Percentiles rank a stretch among this genome's conserved stretches.
phyloP scores from a whole-genome alignment of 1,140 invertebrate species.

The Anagrus nilaparvatae region DNA sequence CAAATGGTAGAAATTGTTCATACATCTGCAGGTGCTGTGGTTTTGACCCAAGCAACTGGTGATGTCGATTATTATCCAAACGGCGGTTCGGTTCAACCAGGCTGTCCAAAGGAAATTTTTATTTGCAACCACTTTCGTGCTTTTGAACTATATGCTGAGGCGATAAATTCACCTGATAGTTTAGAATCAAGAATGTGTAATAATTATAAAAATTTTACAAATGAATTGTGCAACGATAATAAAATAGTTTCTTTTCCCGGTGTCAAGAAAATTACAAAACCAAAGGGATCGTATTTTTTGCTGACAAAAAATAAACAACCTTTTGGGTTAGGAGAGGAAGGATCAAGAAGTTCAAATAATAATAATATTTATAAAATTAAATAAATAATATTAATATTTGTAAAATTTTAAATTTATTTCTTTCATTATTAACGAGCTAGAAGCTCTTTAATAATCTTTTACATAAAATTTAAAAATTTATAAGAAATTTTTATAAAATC shows the following conservation, averaged over 20 bases:
- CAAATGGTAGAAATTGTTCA: conserved; percentile 6
- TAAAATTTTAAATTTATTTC: too few species aligned
- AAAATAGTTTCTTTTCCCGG: not conserved
- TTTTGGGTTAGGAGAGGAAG: not conserved
- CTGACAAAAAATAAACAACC: not conserved
- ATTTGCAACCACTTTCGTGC: conserved; percentile 2
- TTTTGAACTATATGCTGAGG: conserved; percentile 2
- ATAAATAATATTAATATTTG: too few species aligned
- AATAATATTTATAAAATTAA: too few species aligned
- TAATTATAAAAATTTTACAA: not conserved
- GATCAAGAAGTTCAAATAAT: too few species aligned
- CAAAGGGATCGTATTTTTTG: not conserved
- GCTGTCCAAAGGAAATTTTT: too few species aligned
- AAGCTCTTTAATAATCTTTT: conserved; percentile 1
- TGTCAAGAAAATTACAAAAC: too few species aligned
- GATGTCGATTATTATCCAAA: conserved; percentile 10
- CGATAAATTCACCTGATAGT: not conserved
- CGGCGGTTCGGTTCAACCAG: conserved; percentile 7
- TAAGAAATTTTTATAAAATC: not conserved
- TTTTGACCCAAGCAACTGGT: not conserved
- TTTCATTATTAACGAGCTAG: too few species aligned
- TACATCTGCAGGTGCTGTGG: not conserved
- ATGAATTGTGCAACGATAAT: not conserved
- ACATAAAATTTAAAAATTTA: not conserved
- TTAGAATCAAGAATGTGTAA: not conserved